Evolutionary conservation across 2,888 invertebrate genomes (phyloP), one percentile per base, ranked within the genome.

Genomic region (Harpalus rubripes): DNA sequence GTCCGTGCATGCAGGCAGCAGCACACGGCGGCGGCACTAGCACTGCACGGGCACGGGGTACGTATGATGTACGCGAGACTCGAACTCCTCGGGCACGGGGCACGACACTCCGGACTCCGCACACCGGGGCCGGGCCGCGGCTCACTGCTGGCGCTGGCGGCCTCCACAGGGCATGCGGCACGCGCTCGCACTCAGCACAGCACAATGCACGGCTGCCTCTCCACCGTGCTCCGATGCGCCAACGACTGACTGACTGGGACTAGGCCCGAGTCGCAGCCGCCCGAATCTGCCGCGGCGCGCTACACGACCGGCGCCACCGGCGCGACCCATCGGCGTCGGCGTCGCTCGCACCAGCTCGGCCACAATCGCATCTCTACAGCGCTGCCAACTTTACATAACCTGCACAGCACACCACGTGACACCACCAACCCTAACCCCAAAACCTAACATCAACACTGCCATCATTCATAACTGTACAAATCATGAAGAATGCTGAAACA

Each of bases 21-120:
- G 90, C 90, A 90, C 90, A 90, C 90, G 90, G 89, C 88, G 86
- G 78, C 88, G 88, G 87, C 87, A 88, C 87, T 87, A 86, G 89
- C 89, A 89, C 32, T 32, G 32, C 32, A 32, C 32, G 32, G 32
- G 32, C 32, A 32, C 4, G 32, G 32, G 32, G 32, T 5, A 32
- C 5, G 7, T 8, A 59, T 18, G 87, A 88, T 88, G 32, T 32
- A 32, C 5, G 7, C 7, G n/a, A 12, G 87, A 88, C 88, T 90
- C 90, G 88, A 88, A 88, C 87, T 59, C 32, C 32, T 32, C 32
- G 18, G 59, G 59, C 15, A 63, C 63, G 26, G 32, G 61, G 22
- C 18, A 61, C 18, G 15, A 16, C 59, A 32, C 32, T 32, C 32
- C 32, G 32, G 32, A 32, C 32, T 4, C 4, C 32, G 32, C 32